Conservation (phyloP, 2,888 invertebrate genomes). For the Rotaria socialis region DNA sequence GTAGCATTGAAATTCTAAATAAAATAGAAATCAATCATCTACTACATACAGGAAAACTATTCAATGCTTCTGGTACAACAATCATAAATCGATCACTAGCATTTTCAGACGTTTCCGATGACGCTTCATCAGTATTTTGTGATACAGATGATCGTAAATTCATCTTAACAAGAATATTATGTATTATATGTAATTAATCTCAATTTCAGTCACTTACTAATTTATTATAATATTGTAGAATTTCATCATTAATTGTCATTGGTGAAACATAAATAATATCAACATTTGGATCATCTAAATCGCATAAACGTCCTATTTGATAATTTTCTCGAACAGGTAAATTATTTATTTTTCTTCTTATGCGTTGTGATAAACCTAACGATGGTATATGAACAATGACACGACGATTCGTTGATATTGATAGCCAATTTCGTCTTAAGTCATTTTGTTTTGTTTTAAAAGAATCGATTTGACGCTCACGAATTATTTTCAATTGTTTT, state of each 20-base stretch:
- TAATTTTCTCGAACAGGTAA: slow-evolving; percentile 56
- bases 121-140: neutral
- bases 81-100: slow-evolving; percentile 56
- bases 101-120: slow-evolving; percentile 51
- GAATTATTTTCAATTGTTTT: slow-evolving; percentile 52
- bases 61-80: slow-evolving; percentile 58
- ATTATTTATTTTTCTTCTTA: slow-evolving; percentile 54
- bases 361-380: slow-evolving; percentile 55
- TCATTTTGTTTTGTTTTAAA: slow-evolving; percentile 51
- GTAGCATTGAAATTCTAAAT: slow-evolving; percentile 35
- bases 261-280: slow-evolving; percentile 59
- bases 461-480: slow-evolving; percentile 53
- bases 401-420: slow-evolving; percentile 53
- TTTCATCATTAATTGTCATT: slow-evolving; percentile 58
- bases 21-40: neutral
- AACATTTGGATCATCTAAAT: slow-evolving; percentile 59
- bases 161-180: slow-evolving; percentile 48
- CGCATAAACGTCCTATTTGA: slow-evolving; percentile 59
- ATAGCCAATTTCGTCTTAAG: slow-evolving; percentile 51
- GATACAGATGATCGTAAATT: slow-evolving; percentile 49
- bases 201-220: slow-evolving; percentile 51
- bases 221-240: slow-evolving; percentile 58
- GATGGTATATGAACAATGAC: slow-evolving; percentile 59
- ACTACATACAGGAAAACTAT: slow-evolving; percentile 58
- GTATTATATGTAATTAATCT: slow-evolving; percentile 49